phyloP scores from a whole-genome alignment of 2,113 vertebrate species.

The Axis porcinus region DNA sequence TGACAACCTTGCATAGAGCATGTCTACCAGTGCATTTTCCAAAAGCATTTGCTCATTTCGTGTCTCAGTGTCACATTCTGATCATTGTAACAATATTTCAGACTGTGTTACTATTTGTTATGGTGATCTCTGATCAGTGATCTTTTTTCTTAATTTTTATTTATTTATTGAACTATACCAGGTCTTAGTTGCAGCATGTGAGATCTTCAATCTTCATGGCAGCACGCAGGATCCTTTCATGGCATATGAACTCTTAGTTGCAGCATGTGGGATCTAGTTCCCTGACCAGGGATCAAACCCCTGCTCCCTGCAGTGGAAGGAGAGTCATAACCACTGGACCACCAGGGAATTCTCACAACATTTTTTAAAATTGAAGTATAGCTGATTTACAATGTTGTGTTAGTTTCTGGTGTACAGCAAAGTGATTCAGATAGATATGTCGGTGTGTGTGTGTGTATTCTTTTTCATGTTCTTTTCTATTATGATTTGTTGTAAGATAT shows the following conservation, averaged over 20 bases:
- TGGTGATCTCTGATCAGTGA: background rate
- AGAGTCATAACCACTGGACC: background rate
- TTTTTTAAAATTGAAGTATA: background rate
- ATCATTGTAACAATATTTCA: background rate
- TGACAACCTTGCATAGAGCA: background rate
- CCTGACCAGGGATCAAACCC: background rate
- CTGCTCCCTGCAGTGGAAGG: background rate
- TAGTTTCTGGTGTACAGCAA: background rate
- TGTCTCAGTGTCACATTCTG: background rate
- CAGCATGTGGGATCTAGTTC: background rate
- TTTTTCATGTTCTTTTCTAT: background rate
- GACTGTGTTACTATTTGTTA: background rate
- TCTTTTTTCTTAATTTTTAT: background rate
- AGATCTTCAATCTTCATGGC: background rate
- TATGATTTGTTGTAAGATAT: background rate
- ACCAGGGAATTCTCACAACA: background rate
- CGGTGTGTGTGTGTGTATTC: background rate
- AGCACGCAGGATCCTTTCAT: background rate
- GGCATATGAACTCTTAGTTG: background rate
- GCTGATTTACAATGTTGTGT: background rate
- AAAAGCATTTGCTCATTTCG: background rate
- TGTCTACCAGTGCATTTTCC: background rate
- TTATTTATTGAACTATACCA: background rate
- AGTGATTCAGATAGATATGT: background rate
- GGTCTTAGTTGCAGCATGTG: background rate